Conservation (phyloP, 2,113 vertebrate genomes). For the Nothocercus julius region DNA sequence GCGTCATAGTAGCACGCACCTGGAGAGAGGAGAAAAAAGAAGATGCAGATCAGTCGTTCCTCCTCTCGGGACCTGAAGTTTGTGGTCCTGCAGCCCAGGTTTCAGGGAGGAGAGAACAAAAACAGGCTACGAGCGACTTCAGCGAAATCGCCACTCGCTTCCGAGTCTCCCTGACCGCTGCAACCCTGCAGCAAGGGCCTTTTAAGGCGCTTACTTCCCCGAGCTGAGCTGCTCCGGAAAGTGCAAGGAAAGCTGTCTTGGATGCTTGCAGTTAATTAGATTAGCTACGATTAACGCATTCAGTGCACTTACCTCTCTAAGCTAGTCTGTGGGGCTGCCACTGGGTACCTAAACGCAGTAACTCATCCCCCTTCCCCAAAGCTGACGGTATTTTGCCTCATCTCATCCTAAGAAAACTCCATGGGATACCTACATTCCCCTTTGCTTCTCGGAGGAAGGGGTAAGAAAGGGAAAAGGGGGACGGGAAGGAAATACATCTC, state of each 20-base stretch:
- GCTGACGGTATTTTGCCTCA: neutral
- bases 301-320: neutral
- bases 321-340: neutral
- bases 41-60: neutral
- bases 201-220: neutral
- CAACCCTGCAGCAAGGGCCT: neutral
- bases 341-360: neutral
- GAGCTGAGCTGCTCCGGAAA: slow-evolving; percentile 18
- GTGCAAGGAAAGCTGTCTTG: neutral
- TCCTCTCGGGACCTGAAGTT: fast-evolving
- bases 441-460: neutral
- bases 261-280: slow-evolving; percentile 30
- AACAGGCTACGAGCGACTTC: fast-evolving
- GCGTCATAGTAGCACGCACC: slow-evolving; percentile 97
- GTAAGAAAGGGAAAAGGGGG: fast-evolving
- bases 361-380: neutral
- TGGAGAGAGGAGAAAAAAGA: slow-evolving; percentile 25
- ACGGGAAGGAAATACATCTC: fast-evolving
- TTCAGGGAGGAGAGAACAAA: neutral
- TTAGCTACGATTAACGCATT: neutral
- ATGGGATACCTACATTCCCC: too few relatives aligned
- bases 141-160: neutral
- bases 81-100: neutral
- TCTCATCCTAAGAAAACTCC: neutral
- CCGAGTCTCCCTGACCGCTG: neutral